These are phyloP conservation scores for Sesamia inferens DNA, from an alignment of 2,888 invertebrate species.

Conservation along the genomic window DNA sequence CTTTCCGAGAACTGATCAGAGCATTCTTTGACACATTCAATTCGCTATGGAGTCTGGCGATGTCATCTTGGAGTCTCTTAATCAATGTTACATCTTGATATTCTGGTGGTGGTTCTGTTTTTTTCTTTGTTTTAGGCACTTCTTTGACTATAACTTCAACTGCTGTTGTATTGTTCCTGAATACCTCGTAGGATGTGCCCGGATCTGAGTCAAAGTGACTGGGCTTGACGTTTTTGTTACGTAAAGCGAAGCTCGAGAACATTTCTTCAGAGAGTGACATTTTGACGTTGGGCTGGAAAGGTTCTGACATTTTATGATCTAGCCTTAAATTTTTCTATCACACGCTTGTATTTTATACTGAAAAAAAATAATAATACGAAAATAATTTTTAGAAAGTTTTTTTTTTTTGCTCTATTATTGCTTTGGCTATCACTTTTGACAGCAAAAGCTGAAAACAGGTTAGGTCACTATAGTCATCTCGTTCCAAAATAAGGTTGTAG, in stretches of 20 bases:
- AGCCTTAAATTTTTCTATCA: conserved; percentile 9
- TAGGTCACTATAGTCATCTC: background rate
- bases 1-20: conserved; percentile 68
- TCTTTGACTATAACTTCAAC: conserved; percentile 84
- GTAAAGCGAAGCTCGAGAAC: conserved; percentile 48
- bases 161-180: conserved; percentile 81
- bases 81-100: conserved; percentile 46
- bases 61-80: conserved; percentile 68
- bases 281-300: conserved; percentile 63
- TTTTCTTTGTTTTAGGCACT: conserved; percentile 69
- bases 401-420: conserved; percentile 39
- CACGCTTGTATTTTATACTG: conserved; percentile 62
- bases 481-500: background rate
- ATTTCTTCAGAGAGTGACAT: conserved; percentile 62
- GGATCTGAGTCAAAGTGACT: conserved; percentile 56
- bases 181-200: conserved; percentile 76
- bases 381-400: conserved; percentile 14
- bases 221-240: conserved; percentile 45
- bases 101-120: conserved; percentile 39
- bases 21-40: conserved; percentile 69
- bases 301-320: conserved; percentile 58
- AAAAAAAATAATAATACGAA: conserved; percentile 44
- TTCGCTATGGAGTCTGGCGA: conserved; percentile 71
- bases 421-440: conserved; percentile 25
- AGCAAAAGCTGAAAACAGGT: conserved; percentile 9